Conservation (phyloP, 2,113 vertebrate species). For the Pluvianellus socialis region DNA sequence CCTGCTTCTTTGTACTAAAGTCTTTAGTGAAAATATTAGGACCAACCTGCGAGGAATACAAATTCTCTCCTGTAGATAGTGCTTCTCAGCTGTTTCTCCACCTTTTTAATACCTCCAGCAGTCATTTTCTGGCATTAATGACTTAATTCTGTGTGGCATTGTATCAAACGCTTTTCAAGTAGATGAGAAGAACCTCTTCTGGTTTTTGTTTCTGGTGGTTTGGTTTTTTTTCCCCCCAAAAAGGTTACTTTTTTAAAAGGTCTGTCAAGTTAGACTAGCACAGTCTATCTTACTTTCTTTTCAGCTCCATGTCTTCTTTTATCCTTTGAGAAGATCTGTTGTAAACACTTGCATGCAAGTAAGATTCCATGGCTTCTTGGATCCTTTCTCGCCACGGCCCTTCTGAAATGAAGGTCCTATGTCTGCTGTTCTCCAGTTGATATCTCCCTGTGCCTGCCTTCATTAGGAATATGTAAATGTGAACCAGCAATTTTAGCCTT, state of each 20-base stretch:
- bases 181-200: background rate
- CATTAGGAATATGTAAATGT: background rate
- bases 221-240: no score
- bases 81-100: background rate
- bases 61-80: background rate
- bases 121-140: background rate
- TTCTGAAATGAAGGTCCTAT: background rate
- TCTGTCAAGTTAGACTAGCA: background rate
- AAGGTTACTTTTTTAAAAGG: background rate
- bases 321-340: background rate
- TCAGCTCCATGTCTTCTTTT: background rate
- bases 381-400: background rate
- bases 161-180: background rate
- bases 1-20: background rate
- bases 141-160: background rate
- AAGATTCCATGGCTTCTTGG: background rate
- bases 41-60: background rate
- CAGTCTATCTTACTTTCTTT: background rate
- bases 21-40: background rate
- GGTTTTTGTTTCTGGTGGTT: background rate
- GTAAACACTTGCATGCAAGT: background rate
- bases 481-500: background rate
- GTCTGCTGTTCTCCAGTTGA: background rate
- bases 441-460: background rate
- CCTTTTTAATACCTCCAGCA: background rate